phyloP scores from a whole-genome alignment of 2,888 invertebrate genomes.

The Ernsta delagoae region DNA sequence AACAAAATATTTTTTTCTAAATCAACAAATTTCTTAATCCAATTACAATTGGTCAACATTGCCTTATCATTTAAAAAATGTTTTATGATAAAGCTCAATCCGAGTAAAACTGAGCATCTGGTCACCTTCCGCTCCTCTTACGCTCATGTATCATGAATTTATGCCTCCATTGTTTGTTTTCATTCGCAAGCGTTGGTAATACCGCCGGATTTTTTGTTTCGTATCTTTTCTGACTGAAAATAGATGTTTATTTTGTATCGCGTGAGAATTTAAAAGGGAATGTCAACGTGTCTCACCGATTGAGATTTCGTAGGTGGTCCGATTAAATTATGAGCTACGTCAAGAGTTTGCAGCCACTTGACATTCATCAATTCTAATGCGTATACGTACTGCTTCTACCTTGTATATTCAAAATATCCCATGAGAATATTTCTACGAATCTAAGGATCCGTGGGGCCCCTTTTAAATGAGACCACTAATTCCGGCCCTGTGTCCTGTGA shows the following conservation, averaged over 20 bases:
- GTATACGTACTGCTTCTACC: background rate
- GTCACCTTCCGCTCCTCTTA: constrained; percentile 37
- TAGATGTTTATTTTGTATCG: constrained; percentile 66
- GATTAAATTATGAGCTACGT: constrained; percentile 39
- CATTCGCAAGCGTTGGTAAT: constrained; percentile 64
- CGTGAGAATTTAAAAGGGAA: constrained; percentile 73
- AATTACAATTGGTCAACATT: no score
- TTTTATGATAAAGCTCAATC: constrained; percentile 3
- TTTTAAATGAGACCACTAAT: no score
- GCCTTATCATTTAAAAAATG: no score
- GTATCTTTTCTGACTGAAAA: constrained; percentile 62
- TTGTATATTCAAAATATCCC: no score
- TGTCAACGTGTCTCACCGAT: constrained; percentile 59
- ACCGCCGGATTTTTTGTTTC: constrained; percentile 63
- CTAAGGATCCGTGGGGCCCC: no score
- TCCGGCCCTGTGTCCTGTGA: no score
- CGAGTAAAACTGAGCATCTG: constrained; percentile 27
- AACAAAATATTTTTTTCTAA: no score
- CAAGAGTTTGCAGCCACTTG: constrained; percentile 10
- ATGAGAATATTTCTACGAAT: background rate
- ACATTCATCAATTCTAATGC: constrained; percentile 27
- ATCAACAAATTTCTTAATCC: no score
- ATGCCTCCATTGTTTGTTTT: constrained; percentile 68
- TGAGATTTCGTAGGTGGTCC: constrained; percentile 53
- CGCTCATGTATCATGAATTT: constrained; percentile 59